Base-by-base conservation (phyloP, 2,888 invertebrate species). In the Drosophila emarginata region DNA sequence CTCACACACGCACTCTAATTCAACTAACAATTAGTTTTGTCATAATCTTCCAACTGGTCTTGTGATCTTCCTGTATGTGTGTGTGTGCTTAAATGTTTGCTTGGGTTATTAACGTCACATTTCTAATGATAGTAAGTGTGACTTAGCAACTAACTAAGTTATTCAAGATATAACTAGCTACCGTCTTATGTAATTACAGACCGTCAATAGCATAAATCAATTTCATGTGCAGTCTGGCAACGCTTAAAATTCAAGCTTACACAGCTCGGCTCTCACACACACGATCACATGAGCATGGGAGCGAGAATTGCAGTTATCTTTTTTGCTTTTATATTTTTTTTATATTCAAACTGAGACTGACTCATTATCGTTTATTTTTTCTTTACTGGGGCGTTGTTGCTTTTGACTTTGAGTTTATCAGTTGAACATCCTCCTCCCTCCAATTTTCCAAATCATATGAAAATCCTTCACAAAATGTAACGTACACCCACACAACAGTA, bases 391-490 rank as follows among this genome's bases (percentile, higher is more conserved):
- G 45, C 45, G 45, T 45, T 63, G 67, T 61, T 73, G 67, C 63
- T 62, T 26, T 45, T 26, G 14, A 15, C 53, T 14, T 53, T 45
- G 14, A 37, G 40, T 14, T 62, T 70, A 70, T 62, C 70, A 64
- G 59, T 51, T 18, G 45, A 51, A 50, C 50, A 37, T 58, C 61
- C 32, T 61, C 70, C 57, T 69, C 52, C 70, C 67, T 11, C 58
- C 37, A 9, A 21, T 36, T 51, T 11, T 4, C 32, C 32, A 32
- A 12, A 71, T 57, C 56, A 64, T 59, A 57, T 32, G 72, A 59
- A 73, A 70, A 72, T 80, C 80, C 80, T 80, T 76, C 57, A 74
- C 61, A 64, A 63, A 66, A 37, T 28, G 6, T 57, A 5, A 61
- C 45, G 54, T 37, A 59, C 54, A 52, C 52, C 23, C 28, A 52